Evolutionary conservation across 2,797 vertebrate species (phyloP).

Genomic region (Lacerta viridis): DNA sequence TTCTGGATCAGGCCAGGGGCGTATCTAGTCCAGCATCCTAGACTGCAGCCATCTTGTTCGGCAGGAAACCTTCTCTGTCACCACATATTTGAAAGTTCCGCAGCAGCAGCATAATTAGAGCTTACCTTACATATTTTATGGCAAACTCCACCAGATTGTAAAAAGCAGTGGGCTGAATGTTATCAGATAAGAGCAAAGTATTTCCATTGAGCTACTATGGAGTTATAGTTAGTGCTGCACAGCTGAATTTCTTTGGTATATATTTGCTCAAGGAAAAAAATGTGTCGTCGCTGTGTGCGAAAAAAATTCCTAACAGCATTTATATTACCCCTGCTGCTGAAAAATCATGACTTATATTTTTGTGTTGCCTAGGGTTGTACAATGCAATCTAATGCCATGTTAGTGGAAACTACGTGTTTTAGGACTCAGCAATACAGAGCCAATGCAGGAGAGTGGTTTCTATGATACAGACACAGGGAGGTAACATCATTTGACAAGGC

Average conservation of each 20-base stretch:
- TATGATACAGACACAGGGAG: no score
- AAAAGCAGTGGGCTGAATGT: not conserved
- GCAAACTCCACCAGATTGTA: not conserved
- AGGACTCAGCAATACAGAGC: not conserved
- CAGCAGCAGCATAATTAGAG: not conserved
- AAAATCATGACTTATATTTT: not conserved
- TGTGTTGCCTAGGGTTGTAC: not conserved
- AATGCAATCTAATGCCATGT: not conserved
- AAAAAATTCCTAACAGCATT: not conserved
- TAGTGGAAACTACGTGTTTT: not conserved
- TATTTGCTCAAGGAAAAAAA: not conserved
- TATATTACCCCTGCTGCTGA: not conserved
- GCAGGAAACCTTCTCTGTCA: not conserved
- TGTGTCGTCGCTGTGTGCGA: not conserved
- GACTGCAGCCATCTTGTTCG: not conserved
- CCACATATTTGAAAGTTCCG: not conserved
- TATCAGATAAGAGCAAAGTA: no score
- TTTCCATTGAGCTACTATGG: not conserved
- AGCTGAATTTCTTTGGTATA: not conserved
- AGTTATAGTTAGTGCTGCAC: not conserved
- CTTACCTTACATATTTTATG: not conserved
- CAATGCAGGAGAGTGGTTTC: not conserved
- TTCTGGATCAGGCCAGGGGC: no score
- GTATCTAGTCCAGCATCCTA: not conserved
- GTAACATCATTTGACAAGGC: not conserved